These are phyloP conservation scores for Leucophenga montana DNA, from an alignment of 2,888 invertebrate species.

Conservation along the genomic window DNA sequence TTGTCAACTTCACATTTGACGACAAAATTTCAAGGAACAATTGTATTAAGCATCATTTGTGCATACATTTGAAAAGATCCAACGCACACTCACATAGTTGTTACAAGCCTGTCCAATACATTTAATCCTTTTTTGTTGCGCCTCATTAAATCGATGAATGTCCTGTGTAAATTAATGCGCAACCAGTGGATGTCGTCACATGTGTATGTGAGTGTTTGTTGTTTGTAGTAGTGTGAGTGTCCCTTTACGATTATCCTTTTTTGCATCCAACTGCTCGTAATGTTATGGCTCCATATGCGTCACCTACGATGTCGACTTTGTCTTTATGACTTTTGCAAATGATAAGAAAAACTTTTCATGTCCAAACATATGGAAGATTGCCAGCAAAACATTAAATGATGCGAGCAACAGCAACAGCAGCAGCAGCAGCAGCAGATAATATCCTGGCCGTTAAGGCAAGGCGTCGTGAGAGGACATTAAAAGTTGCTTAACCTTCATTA, in stretches of 20 bases:
- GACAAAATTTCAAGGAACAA: too few species aligned
- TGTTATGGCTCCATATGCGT: constrained; percentile 19
- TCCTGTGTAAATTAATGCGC: constrained; percentile 1
- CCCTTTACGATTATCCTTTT: too few species aligned
- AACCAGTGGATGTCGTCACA: too few species aligned
- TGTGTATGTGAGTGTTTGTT: background rate
- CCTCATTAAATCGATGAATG: constrained; percentile 19
- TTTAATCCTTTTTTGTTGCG: constrained; percentile 18
- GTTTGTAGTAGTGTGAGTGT: too few species aligned
- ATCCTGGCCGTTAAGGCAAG: background rate
- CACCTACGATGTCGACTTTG: constrained; percentile 44
- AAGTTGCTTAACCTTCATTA: constrained; percentile 68
- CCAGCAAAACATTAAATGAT: constrained; percentile 66
- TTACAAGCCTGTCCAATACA: background rate
- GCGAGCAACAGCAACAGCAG: constrained; percentile 40
- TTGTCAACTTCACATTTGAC: too few species aligned
- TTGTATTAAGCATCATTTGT: too few species aligned
- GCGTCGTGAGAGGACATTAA: constrained; percentile 52
- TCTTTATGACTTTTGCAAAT: constrained; percentile 60
- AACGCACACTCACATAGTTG: too few species aligned
- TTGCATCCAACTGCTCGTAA: background rate
- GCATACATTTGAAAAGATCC: too few species aligned
- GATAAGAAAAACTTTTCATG: constrained; percentile 60
- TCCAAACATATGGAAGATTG: constrained; percentile 62
- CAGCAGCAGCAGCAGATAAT: constrained; percentile 47